Evolutionary conservation across 2,888 invertebrate genomes (phyloP).

Genomic region (Melinaea menophilus): DNA sequence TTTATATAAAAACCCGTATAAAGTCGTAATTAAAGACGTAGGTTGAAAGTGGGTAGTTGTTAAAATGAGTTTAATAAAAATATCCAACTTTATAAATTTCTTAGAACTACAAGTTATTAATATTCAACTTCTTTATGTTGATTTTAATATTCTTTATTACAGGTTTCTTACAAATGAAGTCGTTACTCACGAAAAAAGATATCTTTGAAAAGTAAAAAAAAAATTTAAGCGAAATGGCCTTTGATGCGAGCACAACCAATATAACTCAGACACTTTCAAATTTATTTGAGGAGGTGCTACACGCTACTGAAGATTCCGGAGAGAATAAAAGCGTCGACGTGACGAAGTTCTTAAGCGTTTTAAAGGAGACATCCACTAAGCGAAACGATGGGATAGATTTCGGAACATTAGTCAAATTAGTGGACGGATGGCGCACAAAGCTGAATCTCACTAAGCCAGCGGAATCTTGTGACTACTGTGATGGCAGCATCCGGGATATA

Average conservation of each 20-base stretch:
- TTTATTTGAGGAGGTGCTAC: constrained; percentile 64
- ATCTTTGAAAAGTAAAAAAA: constrained; percentile 16
- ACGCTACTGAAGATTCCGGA: constrained; percentile 52
- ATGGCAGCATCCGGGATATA: constrained; percentile 77
- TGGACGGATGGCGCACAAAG: constrained; percentile 58
- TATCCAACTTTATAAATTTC: too few relatives aligned
- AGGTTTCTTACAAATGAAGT: too few relatives aligned
- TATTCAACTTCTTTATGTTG: too few relatives aligned
- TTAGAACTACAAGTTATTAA: too few relatives aligned
- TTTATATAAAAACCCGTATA: too few relatives aligned
- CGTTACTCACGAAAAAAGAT: neutral
- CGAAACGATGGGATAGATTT: constrained; percentile 59
- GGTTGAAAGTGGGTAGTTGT: too few relatives aligned
- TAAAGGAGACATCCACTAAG: constrained; percentile 55
- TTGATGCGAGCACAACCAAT: constrained; percentile 51
- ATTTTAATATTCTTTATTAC: too few relatives aligned
- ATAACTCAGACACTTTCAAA: constrained; percentile 64
- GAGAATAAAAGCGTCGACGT: constrained; percentile 58
- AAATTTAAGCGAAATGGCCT: constrained; percentile 45
- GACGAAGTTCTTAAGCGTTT: constrained; percentile 54
- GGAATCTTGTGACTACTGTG: constrained; percentile 76
- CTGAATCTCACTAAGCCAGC: constrained; percentile 56
- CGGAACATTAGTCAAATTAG: constrained; percentile 59
- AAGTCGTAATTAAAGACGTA: too few relatives aligned
- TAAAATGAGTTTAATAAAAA: too few relatives aligned